A percentile compares a stretch with the other conserved stretches of the same genome.
Conservation (phyloP, 2,888 invertebrate genomes). For the Drosophila paranaensis region DNA sequence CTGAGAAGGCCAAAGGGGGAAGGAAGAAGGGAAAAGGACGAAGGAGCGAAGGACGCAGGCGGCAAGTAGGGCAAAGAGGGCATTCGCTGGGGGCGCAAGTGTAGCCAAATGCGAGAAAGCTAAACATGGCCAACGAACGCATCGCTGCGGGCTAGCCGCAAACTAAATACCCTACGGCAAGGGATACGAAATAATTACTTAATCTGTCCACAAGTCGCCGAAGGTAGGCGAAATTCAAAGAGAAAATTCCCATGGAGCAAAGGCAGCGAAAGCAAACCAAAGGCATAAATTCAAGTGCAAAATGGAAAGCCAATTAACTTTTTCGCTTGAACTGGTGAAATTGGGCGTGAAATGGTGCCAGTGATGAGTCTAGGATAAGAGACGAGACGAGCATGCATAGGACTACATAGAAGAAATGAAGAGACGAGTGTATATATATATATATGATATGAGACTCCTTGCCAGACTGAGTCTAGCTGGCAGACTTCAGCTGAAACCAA, state of each 20-base stretch:
- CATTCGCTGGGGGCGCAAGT: not conserved
- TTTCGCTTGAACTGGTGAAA: not conserved
- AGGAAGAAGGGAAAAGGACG: not conserved
- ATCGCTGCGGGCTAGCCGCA: constrained; percentile 2
- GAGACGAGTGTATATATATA: not conserved
- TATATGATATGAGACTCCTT: not conserved
- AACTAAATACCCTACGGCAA: constrained; percentile 5
- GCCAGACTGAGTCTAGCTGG: too few species aligned
- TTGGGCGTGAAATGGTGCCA: not conserved
- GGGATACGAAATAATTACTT: constrained; percentile 1
- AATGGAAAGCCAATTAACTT: constrained; percentile 2
- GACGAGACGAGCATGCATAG: not conserved
- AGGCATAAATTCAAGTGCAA: not conserved
- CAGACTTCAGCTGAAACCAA: too few species aligned
- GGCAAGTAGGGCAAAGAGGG: not conserved
- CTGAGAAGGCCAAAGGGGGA: not conserved
- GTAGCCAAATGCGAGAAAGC: constrained; percentile 16
- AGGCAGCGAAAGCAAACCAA: not conserved
- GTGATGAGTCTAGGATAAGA: not conserved
- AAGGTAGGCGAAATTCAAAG: constrained; percentile 3
- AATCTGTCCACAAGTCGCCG: constrained; percentile 3
- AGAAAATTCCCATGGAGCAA: not conserved
- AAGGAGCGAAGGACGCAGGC: not conserved
- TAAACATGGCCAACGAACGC: constrained; percentile 9
- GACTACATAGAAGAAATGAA: not conserved